Base-by-base conservation (phyloP, 92 coral and sea anemone species). In the Palythoa grandiflora region DNA sequence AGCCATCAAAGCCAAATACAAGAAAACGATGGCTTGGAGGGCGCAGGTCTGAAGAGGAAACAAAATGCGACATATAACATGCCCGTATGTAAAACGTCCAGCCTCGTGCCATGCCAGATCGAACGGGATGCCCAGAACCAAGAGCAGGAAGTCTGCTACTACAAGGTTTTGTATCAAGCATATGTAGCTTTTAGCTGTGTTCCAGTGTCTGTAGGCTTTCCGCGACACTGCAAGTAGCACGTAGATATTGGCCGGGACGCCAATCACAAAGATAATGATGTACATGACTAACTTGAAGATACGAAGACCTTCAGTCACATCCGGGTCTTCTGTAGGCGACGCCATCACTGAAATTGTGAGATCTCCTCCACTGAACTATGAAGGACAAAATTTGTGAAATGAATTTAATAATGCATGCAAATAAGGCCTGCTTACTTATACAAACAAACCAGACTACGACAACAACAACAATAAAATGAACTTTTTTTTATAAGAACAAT, bases 31-130 rank as follows among this genome's bases (percentile, higher is more conserved):
- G 28, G 98, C 96, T 85, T 94, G 96, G 14, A 92, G 91, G 0
- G 88, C 81, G 7, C 91, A 89, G 8, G 96, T 94, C 88, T 96
- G 98, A 16, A 94, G 80, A 21, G 98, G 98, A 93, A 91, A 91
- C 71, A 96, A 63, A 17, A 96, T 57, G 71, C 91, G 94, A 61
- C 98, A 96, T 65, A 96, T 91, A 6, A 59, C 92, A 5, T 91
- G 79, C 4, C 98, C 96, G 21, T 89, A 96, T 9, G 96, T 96
- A 73, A 91, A 96, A 19, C 54, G 65, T 12, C 57, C 91, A 6
- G 93, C 88, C 59, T 87, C 83, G 61, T 94, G 96, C 91, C 91
- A 84, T 0, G 87, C 96, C 15, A 93, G 86, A 75, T 93, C 93
- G 80, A 96, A 96, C 47, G 98, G 98, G 60, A 96, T 96, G 21